Percentiles rank a stretch among this genome's conserved stretches.
Conservation (phyloP, 2,797 vertebrate species). For the Gallinago solitaria region DNA sequence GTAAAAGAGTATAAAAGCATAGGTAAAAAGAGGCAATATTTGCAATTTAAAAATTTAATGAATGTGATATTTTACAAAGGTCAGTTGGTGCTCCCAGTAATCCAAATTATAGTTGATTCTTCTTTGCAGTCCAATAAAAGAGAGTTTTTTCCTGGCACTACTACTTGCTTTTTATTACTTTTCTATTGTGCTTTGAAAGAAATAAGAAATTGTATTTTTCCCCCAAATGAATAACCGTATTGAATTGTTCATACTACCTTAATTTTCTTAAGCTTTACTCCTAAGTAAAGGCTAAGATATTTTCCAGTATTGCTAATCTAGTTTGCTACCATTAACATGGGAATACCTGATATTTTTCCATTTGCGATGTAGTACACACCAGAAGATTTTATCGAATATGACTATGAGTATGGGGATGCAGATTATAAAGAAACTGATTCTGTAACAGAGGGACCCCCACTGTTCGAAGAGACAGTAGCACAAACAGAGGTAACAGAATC, state of each 20-base stretch:
- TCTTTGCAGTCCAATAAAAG: not conserved
- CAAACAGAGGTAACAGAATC: slow-evolving; percentile 90
- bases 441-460: slow-evolving; percentile 80
- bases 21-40: not conserved
- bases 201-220: not conserved
- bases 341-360: slow-evolving; percentile 76
- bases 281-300: slow-evolving; percentile 61
- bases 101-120: not conserved
- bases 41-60: not conserved
- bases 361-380: slow-evolving; percentile 88
- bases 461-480: slow-evolving; percentile 86
- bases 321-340: slow-evolving; percentile 75
- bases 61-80: not conserved
- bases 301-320: slow-evolving; percentile 38
- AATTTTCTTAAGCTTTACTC: slow-evolving; percentile 59
- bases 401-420: slow-evolving; percentile 95
- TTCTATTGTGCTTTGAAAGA: not conserved
- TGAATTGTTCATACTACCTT: not conserved
- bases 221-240: not conserved
- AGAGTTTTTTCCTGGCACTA: not conserved
- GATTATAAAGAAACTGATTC: slow-evolving; percentile 85
- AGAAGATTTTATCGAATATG: slow-evolving; percentile 91
- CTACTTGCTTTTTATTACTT: slow-evolving; percentile 17
- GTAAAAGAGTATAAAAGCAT: not conserved
- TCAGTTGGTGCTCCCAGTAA: not conserved